Evolutionary conservation across 2,888 invertebrate genomes (phyloP).

Genomic region (Oligia latruncula): DNA sequence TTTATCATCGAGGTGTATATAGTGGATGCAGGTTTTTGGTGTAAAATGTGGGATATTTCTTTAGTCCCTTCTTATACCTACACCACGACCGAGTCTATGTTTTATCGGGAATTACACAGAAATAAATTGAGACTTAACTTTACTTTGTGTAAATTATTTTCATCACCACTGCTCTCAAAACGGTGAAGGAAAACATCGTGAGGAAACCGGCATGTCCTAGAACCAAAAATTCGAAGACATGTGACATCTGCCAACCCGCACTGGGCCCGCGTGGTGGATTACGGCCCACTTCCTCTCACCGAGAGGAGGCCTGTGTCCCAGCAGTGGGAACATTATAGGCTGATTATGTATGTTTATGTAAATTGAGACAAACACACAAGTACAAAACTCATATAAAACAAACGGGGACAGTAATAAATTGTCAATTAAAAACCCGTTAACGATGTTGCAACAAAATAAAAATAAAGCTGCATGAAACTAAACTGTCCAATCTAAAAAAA

Average conservation of each 20-base stretch:
- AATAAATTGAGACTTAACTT: slow-evolving; percentile 13
- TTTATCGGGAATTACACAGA: neutral
- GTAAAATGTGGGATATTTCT: neutral
- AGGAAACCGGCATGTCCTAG: no score
- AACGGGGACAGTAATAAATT: slow-evolving; percentile 33
- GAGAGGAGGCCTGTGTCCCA: no score
- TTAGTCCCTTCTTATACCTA: neutral
- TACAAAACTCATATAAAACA: slow-evolving; percentile 10
- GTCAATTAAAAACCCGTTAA: slow-evolving; percentile 42
- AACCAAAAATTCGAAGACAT: no score
- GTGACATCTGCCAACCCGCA: no score
- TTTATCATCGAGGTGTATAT: neutral
- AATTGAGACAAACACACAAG: slow-evolving; percentile 5
- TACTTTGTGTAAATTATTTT: no score
- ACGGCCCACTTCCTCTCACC: no score
- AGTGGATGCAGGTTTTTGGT: neutral
- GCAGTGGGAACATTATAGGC: no score
- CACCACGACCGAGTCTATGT: neutral
- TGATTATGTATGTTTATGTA: neutral
- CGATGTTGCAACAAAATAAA: slow-evolving; percentile 19
- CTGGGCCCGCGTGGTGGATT: no score
- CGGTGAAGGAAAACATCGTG: no score
- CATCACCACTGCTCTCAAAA: no score
- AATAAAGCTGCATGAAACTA: slow-evolving; percentile 21
- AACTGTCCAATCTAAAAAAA: slow-evolving; percentile 47